phyloP scores from a whole-genome alignment of 53 echinoderm and acorn worm species.

The Echinometra lucunter region DNA sequence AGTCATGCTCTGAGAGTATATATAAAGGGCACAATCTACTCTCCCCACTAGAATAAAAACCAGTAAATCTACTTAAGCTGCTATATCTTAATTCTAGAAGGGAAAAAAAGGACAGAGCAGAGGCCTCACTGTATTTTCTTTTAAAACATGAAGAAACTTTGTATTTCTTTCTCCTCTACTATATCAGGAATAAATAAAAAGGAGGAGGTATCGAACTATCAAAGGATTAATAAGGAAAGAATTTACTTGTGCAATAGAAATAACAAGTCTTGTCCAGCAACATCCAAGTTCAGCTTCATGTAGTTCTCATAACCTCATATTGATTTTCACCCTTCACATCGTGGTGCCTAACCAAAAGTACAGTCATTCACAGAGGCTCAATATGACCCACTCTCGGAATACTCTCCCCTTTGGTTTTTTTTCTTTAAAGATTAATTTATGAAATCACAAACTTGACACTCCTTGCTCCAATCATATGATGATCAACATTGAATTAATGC shows the following conservation, averaged over 20 bases:
- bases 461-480: not conserved
- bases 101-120: not conserved
- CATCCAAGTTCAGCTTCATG: not conserved
- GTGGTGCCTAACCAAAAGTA: not conserved
- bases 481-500: not conserved
- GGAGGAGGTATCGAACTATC: no score
- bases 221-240: not conserved
- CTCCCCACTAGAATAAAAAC: not conserved
- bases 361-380: not conserved
- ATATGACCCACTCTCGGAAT: not conserved
- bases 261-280: no score
- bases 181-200: not conserved
- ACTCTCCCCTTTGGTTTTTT: not conserved
- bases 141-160: not conserved
- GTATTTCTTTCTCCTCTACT: not conserved
- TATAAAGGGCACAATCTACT: not conserved
- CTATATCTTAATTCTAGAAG: not conserved
- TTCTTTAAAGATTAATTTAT: constrained; percentile 28
- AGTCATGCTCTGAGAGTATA: constrained; percentile 19
- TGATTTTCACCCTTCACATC: constrained; percentile 4
- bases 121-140: not conserved
- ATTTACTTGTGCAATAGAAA: not conserved
- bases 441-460: constrained; percentile 13
- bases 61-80: not conserved
- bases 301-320: not conserved